Evolutionary conservation across 64 coral and sea anemone species (phyloP).

Genomic region (Porites australiensis): DNA sequence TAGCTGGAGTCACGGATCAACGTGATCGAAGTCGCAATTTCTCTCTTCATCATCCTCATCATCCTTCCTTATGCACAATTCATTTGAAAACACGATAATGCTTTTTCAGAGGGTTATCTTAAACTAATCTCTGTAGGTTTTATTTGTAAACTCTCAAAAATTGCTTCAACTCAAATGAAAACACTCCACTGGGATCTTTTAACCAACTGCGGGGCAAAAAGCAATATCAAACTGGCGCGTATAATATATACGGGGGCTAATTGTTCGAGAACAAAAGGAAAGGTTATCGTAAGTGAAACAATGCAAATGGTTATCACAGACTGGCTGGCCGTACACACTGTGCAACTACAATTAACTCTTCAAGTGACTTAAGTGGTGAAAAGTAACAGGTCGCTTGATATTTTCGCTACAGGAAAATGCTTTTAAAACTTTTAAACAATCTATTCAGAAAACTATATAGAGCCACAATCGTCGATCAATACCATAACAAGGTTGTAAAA

Average conservation of each 20-base stretch:
- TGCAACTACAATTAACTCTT: background rate
- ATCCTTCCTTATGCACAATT: too few relatives aligned
- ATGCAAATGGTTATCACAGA: background rate
- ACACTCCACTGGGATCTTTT: background rate
- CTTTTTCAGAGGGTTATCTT: too few relatives aligned
- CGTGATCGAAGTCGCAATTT: too few relatives aligned
- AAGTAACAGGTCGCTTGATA: background rate
- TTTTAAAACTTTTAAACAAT: background rate
- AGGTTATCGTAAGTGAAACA: background rate
- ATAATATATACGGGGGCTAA: background rate
- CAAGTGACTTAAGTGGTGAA: background rate
- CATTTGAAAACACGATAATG: too few relatives aligned
- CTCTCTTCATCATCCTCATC: too few relatives aligned
- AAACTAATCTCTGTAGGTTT: too few relatives aligned
- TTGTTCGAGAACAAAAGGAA: background rate
- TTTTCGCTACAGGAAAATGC: background rate
- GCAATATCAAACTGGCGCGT: background rate
- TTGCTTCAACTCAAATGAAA: background rate
- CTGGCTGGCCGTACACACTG: background rate
- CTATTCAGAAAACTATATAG: background rate
- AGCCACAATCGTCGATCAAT: background rate
- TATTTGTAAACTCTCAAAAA: too few relatives aligned
- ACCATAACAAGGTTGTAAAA: too few relatives aligned
- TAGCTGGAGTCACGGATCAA: background rate
- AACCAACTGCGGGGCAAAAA: background rate